These are phyloP conservation scores for Metaphire vulgaris DNA, from an alignment of 1,140 invertebrate genomes.

Conservation along the genomic window DNA sequence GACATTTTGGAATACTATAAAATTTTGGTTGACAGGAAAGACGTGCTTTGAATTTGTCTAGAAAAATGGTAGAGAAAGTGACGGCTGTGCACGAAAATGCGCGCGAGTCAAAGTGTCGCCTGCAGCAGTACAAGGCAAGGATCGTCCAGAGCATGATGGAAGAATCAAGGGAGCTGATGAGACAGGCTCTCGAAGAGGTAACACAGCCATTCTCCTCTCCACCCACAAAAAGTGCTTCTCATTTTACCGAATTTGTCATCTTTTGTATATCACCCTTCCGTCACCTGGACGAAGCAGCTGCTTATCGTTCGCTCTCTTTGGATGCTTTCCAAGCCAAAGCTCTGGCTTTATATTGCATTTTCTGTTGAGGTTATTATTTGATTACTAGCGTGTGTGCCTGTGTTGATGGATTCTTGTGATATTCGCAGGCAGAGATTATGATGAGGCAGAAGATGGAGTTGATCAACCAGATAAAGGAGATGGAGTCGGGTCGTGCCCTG, in stretches of 20 bases:
- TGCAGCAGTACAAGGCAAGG: slow-evolving; percentile 48
- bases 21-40: too few relatives aligned
- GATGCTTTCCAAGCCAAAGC: not conserved
- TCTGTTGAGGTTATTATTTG: not conserved
- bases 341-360: not conserved
- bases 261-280: not conserved
- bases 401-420: too few relatives aligned
- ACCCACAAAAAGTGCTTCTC: not conserved
- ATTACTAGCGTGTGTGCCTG: not conserved
- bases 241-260: not conserved
- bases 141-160: slow-evolving; percentile 48
- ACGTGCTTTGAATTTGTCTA: too few relatives aligned
- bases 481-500: slow-evolving; percentile 44
- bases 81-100: slow-evolving; percentile 48
- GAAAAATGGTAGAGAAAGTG: slow-evolving; percentile 46
- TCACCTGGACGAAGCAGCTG: not conserved
- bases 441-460: slow-evolving; percentile 50
- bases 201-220: not conserved
- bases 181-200: slow-evolving; percentile 46
- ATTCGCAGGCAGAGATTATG: slow-evolving; percentile 46
- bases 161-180: slow-evolving; percentile 48
- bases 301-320: not conserved
- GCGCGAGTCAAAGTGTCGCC: slow-evolving; percentile 45
- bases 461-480: slow-evolving; percentile 50
- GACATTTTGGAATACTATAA: too few relatives aligned